Evolutionary conservation across 2,797 vertebrate genomes (phyloP).

Genomic region (Mareca strepera): DNA sequence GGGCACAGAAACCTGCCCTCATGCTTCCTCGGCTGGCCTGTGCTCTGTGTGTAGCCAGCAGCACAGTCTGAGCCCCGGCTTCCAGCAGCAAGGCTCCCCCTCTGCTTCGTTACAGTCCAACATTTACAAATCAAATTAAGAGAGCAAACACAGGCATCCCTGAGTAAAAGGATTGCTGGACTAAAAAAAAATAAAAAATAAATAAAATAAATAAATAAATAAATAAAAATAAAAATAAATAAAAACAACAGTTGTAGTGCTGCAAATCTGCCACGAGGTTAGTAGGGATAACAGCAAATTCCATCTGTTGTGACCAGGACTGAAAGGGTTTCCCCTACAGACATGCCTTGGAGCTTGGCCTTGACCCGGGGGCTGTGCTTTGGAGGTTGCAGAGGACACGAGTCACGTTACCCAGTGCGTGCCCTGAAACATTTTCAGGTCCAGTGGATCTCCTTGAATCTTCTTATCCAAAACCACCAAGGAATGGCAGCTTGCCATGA

Average conservation of each 20-base stretch:
- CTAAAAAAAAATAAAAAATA: neutral
- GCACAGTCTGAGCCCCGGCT: neutral
- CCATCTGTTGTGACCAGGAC: neutral
- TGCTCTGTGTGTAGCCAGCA: rapidly evolving
- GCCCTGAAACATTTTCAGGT: conserved; percentile 77
- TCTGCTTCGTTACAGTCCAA: neutral
- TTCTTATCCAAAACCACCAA: conserved; percentile 68
- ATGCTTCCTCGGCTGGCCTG: neutral
- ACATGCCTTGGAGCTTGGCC: neutral
- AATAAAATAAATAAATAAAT: neutral
- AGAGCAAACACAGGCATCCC: neutral
- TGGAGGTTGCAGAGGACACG: no score
- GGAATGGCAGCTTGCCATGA: conserved; percentile 75
- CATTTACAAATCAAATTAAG: neutral
- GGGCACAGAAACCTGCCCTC: neutral
- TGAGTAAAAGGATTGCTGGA: neutral
- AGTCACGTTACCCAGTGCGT: conserved; percentile 75
- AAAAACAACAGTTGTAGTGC: neutral
- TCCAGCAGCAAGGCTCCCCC: neutral
- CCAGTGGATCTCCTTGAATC: conserved; percentile 75
- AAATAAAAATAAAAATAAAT: neutral
- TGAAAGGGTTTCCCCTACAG: neutral
- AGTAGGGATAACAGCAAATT: neutral
- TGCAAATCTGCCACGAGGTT: neutral
- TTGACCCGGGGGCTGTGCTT: neutral